Evolutionary conservation across 2,888 invertebrate genomes (phyloP).

Genomic region (Spialia ferax): DNA sequence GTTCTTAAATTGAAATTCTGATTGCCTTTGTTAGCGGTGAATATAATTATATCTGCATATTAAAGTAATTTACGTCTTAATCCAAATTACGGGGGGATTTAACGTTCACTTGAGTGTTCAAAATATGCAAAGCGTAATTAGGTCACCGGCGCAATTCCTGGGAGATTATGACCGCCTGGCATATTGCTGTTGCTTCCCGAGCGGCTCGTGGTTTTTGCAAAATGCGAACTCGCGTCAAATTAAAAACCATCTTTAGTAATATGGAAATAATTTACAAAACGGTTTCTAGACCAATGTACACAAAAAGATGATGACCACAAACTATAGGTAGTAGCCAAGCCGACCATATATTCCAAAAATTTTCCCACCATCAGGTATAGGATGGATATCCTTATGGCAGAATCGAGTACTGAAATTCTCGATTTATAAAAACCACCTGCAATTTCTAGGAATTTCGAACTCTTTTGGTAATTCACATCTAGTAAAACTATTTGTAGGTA

Average conservation of each 20-base stretch:
- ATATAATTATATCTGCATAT: constrained; percentile 26
- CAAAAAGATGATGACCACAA: too few relatives aligned
- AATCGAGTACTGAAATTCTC: too few relatives aligned
- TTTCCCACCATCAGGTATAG: too few relatives aligned
- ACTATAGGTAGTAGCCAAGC: too few relatives aligned
- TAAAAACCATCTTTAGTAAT: neutral
- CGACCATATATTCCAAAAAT: too few relatives aligned
- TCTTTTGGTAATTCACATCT: too few relatives aligned
- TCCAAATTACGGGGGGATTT: constrained; percentile 28
- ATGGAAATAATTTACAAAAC: too few relatives aligned
- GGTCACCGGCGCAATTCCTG: constrained; percentile 34
- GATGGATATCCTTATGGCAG: too few relatives aligned
- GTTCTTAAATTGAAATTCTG: neutral
- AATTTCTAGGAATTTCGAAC: too few relatives aligned
- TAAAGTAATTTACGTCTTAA: constrained; percentile 33
- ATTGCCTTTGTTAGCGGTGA: constrained; percentile 1
- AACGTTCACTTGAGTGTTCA: constrained; percentile 33
- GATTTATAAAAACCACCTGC: too few relatives aligned
- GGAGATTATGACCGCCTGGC: constrained; percentile 25
- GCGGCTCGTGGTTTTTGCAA: constrained; percentile 10
- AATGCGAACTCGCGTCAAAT: neutral
- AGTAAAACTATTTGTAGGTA: too few relatives aligned
- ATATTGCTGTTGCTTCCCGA: constrained; percentile 29
- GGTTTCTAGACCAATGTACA: too few relatives aligned
- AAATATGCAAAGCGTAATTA: constrained; percentile 39